Percentiles rank a stretch among this genome's conserved stretches.
These are phyloP conservation scores for Sycobia sp. DNA, from an alignment of 1,140 invertebrate genomes.

Conservation along the genomic window DNA sequence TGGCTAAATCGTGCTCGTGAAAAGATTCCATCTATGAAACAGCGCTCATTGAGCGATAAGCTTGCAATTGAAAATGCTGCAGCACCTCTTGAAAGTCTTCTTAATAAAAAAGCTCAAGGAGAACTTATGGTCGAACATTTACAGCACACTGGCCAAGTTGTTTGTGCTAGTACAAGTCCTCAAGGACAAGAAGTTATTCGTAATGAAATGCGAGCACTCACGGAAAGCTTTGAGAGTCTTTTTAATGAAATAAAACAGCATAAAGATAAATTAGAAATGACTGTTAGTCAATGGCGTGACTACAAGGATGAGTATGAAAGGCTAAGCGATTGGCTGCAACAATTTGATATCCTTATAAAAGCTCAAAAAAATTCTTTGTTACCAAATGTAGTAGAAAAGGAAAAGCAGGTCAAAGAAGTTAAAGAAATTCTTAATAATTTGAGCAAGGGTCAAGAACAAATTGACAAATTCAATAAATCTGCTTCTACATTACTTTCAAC, in stretches of 20 bases:
- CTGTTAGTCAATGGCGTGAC: slow-evolving; percentile 82
- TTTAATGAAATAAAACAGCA: slow-evolving; percentile 86
- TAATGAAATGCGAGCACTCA: slow-evolving; percentile 82
- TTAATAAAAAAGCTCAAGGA: slow-evolving; percentile 90
- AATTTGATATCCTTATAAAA: slow-evolving; percentile 90
- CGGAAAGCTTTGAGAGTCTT: slow-evolving; percentile 82
- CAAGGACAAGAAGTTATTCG: slow-evolving; percentile 80
- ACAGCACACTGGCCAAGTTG: slow-evolving; percentile 83
- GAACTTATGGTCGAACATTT: slow-evolving; percentile 85
- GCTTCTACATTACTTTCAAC: slow-evolving; percentile 78
- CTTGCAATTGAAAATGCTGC: slow-evolving; percentile 86
- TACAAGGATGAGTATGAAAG: slow-evolving; percentile 93
- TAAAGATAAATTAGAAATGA: slow-evolving; percentile 81
- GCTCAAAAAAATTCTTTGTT: slow-evolving; percentile 86
- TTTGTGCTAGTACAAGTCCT: slow-evolving; percentile 79
- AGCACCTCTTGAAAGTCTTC: slow-evolving; percentile 80
- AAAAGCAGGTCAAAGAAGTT: slow-evolving; percentile 81
- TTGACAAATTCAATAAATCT: slow-evolving; percentile 82
- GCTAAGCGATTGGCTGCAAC: slow-evolving; percentile 90
- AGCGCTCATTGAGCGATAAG: slow-evolving; percentile 83
- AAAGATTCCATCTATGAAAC: slow-evolving; percentile 85
- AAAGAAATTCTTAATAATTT: slow-evolving; percentile 78
- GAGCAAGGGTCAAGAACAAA: slow-evolving; percentile 80
- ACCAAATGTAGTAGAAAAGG: slow-evolving; percentile 82
- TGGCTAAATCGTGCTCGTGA: slow-evolving; percentile 86